A percentile compares a stretch with the other conserved stretches of the same genome.
Evolutionary conservation across 2,113 vertebrate species (phyloP).

Genomic region (Scopus umbretta): DNA sequence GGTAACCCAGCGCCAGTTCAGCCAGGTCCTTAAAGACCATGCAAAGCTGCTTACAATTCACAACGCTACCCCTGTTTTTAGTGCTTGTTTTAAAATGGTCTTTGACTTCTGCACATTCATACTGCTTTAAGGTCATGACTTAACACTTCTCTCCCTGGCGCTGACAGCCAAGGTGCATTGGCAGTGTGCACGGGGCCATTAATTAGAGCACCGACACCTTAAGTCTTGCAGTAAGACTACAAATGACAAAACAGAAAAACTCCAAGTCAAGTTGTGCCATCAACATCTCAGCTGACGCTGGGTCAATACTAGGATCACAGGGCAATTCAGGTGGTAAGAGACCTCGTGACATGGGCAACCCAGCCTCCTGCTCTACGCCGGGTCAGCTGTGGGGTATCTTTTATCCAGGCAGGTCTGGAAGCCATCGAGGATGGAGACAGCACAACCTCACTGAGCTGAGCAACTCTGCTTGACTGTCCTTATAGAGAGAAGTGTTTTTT

Average conservation of each 20-base stretch:
- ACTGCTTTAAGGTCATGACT: not conserved
- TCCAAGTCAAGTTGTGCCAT: not conserved
- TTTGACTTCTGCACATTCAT: not conserved
- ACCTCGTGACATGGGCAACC: not conserved
- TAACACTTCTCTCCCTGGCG: not conserved
- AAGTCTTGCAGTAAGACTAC: not conserved
- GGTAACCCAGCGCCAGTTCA: not conserved
- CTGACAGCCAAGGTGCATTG: not conserved
- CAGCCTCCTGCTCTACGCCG: not conserved
- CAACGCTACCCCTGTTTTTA: not conserved
- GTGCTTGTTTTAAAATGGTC: not conserved
- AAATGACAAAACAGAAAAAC: not conserved
- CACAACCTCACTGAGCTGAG: not conserved
- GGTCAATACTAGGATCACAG: not conserved
- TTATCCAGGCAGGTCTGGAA: not conserved
- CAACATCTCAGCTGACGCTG: not conserved
- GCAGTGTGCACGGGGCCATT: rapidly evolving
- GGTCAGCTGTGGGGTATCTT: not conserved
- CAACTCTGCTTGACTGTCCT: not conserved
- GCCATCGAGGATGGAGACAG: not conserved
- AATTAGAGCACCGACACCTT: not conserved
- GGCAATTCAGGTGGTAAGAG: not conserved
- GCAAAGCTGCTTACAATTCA: not conserved
- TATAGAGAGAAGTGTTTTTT: too few species aligned
- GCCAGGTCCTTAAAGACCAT: not conserved